These are phyloP conservation scores for Candidula unifasciata DNA, from an alignment of 2,888 invertebrate species.

Conservation along the genomic window DNA sequence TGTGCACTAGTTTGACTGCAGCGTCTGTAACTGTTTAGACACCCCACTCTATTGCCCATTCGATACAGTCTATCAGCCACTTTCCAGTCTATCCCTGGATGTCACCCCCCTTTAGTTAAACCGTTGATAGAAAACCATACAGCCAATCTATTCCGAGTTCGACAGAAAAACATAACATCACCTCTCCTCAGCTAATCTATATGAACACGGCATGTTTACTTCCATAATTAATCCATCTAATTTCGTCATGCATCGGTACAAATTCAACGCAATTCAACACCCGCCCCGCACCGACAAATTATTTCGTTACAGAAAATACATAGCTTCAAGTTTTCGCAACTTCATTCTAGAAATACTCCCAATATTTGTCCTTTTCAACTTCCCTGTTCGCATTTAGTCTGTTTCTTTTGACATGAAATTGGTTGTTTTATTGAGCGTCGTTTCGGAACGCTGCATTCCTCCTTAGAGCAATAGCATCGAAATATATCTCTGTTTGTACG, in stretches of 20 bases:
- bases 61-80: too few species aligned
- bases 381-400: neutral
- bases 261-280: neutral
- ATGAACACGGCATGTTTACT: neutral
- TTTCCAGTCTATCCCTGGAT: too few species aligned
- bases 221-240: neutral
- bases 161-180: neutral
- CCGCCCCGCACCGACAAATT: neutral
- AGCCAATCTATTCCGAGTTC: neutral
- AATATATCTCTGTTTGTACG: conserved; percentile 5
- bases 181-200: neutral
- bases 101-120: too few species aligned
- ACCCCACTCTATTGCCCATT: too few species aligned
- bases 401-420: conserved; percentile 25
- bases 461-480: neutral
- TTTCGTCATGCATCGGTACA: neutral
- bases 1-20: too few species aligned
- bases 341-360: neutral
- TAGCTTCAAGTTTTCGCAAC: neutral
- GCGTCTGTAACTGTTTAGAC: too few species aligned
- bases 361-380: neutral
- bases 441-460: neutral
- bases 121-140: too few species aligned
- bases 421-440: conserved; percentile 22
- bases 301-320: conserved; percentile 14